These are phyloP conservation scores for Euthynnus affinis DNA, from an alignment of 2,797 vertebrate genomes.

Conservation along the genomic window DNA sequence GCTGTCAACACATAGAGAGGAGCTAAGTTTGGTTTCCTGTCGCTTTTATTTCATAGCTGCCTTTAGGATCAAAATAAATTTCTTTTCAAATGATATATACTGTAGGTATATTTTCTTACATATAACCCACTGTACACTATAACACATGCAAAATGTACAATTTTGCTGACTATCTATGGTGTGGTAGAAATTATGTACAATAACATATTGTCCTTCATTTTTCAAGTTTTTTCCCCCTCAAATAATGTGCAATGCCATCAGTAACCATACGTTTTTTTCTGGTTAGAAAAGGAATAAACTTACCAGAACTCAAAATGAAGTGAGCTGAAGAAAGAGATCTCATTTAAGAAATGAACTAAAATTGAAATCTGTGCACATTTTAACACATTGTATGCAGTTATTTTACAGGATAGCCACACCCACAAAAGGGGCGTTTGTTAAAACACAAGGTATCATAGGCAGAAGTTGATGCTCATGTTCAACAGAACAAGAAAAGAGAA, in stretches of 20 bases:
- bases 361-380: background rate
- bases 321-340: background rate
- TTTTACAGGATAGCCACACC: slow-evolving; percentile 26
- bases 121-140: too few species aligned
- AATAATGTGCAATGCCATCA: background rate
- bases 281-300: slow-evolving; percentile 1
- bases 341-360: background rate
- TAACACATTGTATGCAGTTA: too few species aligned
- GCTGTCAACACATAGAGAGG: background rate
- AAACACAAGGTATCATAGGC: too few species aligned
- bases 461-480: too few species aligned
- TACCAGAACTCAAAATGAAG: slow-evolving; percentile 19
- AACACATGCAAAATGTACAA: too few species aligned
- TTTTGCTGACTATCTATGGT: too few species aligned
- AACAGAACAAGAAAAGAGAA: background rate
- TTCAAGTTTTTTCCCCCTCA: background rate
- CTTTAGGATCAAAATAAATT: background rate
- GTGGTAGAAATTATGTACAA: background rate
- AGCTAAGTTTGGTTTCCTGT: background rate
- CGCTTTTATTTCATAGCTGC: background rate
- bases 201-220: too few species aligned
- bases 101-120: background rate
- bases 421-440: background rate
- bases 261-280: too few species aligned
- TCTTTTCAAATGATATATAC: background rate